Conservation (phyloP, 2,888 invertebrate genomes). For the Fragum fragum region DNA sequence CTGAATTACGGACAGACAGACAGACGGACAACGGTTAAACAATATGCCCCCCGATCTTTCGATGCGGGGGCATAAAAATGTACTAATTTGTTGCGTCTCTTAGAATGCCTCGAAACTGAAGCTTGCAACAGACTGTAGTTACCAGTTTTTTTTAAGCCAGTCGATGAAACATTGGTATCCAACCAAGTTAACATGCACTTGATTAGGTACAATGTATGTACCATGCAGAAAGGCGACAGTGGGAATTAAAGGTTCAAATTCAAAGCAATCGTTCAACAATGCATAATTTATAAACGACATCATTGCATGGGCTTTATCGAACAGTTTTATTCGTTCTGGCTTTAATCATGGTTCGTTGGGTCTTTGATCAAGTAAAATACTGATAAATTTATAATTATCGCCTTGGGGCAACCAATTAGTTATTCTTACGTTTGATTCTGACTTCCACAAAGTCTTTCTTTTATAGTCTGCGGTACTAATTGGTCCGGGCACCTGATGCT, state of each 20-base stretch:
- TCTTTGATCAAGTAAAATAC: slow-evolving; percentile 60
- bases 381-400: slow-evolving; percentile 65
- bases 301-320: slow-evolving; percentile 44
- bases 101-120: no score
- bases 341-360: slow-evolving; percentile 39
- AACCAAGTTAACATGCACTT: not conserved
- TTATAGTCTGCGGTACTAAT: slow-evolving; percentile 4
- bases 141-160: no score
- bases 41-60: no score
- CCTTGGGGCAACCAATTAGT: slow-evolving; percentile 64
- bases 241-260: slow-evolving; percentile 22
- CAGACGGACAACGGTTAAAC: no score
- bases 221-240: not conserved
- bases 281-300: slow-evolving; percentile 54
- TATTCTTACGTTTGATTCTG: slow-evolving; percentile 48
- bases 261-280: slow-evolving; percentile 24
- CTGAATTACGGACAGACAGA: no score
- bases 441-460: slow-evolving; percentile 19
- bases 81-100: no score
- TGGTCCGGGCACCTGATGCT: not conserved
- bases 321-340: slow-evolving; percentile 30
- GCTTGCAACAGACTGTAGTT: no score
- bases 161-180: no score
- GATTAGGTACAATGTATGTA: not conserved
- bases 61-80: no score